These are phyloP conservation scores for Drosophila tsacasi DNA, from an alignment of 1,140 invertebrate genomes.

Conservation along the genomic window DNA sequence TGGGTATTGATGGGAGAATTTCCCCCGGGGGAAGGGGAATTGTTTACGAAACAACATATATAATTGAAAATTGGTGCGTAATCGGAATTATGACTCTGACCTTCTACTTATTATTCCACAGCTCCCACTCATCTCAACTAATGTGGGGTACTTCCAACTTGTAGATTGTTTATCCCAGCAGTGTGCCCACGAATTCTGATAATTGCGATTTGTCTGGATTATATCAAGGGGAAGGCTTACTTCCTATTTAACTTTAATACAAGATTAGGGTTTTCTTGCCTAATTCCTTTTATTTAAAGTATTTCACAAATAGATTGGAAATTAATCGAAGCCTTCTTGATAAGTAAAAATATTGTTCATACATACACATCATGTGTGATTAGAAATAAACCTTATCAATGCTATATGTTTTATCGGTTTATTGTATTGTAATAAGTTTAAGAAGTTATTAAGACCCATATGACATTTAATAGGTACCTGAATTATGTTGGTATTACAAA, in stretches of 20 bases:
- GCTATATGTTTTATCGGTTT: not conserved
- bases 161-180: slow-evolving; percentile 6
- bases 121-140: slow-evolving; percentile 11
- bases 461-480: slow-evolving; percentile 2
- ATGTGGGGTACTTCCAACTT: slow-evolving; percentile 4
- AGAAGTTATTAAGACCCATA: not conserved
- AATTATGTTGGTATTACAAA: not conserved
- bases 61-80: slow-evolving; percentile 18
- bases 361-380: not conserved
- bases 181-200: not conserved
- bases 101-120: slow-evolving; percentile 18
- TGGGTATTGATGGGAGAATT: slow-evolving; percentile 14
- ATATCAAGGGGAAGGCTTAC: not conserved
- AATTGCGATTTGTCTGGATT: slow-evolving; percentile 2
- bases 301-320: not conserved
- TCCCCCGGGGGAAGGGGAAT: not conserved
- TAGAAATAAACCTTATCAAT: slow-evolving; percentile 2
- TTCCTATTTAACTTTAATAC: not conserved
- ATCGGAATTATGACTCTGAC: slow-evolving; percentile 2
- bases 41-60: slow-evolving; percentile 26
- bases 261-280: not conserved
- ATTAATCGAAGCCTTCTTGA: not conserved
- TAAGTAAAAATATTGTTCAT: not conserved
- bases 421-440: slow-evolving; percentile 7
- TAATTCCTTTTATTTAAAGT: not conserved